These are phyloP conservation scores for Melanotaenia trifasciata DNA, from an alignment of 2,797 vertebrate genomes.

Conservation along the genomic window DNA sequence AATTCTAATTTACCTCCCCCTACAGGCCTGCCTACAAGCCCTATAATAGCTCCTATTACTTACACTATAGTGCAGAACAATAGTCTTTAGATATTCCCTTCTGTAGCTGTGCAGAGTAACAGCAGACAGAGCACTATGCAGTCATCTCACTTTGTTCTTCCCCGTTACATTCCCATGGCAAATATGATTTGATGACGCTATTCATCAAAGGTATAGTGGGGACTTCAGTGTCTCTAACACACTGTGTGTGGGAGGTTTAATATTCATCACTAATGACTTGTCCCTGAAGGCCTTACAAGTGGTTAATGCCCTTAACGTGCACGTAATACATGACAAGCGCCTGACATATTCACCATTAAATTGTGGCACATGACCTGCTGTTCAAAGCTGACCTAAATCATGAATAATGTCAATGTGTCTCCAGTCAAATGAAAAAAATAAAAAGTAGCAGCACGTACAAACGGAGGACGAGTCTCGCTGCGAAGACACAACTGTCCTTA, in stretches of 20 bases:
- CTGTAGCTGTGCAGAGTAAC: constrained; percentile 36
- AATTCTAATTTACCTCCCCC: constrained; percentile 46
- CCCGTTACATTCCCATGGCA: constrained; percentile 26
- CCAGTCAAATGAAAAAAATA: constrained; percentile 15
- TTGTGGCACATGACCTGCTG: constrained; percentile 37
- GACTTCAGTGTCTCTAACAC: constrained; percentile 26
- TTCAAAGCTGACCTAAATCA: constrained; percentile 56
- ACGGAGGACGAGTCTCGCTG: constrained; percentile 17
- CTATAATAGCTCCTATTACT: constrained; percentile 61
- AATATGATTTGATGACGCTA: constrained; percentile 44
- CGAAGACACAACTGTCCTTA: constrained; percentile 27
- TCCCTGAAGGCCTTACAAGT: constrained; percentile 55
- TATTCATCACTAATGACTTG: constrained; percentile 57
- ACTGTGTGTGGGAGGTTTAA: constrained; percentile 48
- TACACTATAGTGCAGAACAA: constrained; percentile 58
- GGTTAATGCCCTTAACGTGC: constrained; percentile 61
- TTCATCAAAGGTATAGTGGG: constrained; percentile 50
- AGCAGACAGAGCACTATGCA: constrained; percentile 4
- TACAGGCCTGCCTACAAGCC: constrained; percentile 51
- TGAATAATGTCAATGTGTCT: constrained; percentile 36
- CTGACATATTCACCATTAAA: constrained; percentile 49
- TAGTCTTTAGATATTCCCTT: constrained; percentile 45
- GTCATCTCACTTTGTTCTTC: constrained; percentile 36
- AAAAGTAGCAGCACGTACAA: constrained; percentile 5
- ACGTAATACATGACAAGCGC: constrained; percentile 47